A percentile compares a stretch with the other conserved stretches of the same genome.
Conservation (phyloP, 1,140 invertebrate genomes). For the Drosophila bifasciata region DNA sequence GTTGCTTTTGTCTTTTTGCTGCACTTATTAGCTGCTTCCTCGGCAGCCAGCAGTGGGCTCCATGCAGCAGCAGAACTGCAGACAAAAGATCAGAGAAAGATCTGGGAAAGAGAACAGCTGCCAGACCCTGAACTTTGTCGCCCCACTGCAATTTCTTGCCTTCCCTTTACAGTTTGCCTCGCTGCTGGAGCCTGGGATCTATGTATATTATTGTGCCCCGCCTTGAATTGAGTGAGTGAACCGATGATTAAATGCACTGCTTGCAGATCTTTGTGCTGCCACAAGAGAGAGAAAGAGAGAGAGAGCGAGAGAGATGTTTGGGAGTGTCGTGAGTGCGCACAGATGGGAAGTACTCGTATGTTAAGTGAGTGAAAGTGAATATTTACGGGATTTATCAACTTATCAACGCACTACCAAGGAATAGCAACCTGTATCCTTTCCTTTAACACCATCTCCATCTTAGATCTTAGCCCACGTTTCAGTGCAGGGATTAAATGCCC, state of each 20-base stretch:
- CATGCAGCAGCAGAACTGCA: constrained; percentile 12
- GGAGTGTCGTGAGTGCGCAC: background rate
- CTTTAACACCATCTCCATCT: too few relatives aligned
- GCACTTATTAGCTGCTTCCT: constrained; percentile 76
- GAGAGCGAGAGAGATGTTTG: constrained; percentile 3
- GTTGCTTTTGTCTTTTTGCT: constrained; percentile 49
- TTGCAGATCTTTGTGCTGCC: constrained; percentile 2
- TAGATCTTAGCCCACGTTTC: too few relatives aligned
- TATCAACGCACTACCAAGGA: too few relatives aligned
- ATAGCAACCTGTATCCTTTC: too few relatives aligned
- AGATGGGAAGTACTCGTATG: too few relatives aligned
- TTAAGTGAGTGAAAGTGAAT: too few relatives aligned
- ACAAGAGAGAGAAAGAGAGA: constrained; percentile 1
- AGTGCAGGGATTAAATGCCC: too few relatives aligned
- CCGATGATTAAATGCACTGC: constrained; percentile 60
- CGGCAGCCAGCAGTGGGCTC: constrained; percentile 15
- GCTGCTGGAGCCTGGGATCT: constrained; percentile 20
- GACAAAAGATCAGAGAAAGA: constrained; percentile 47
- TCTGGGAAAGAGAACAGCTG: constrained; percentile 50
- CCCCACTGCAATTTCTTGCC: constrained; percentile 54
- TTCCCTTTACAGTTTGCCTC: constrained; percentile 31
- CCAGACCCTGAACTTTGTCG: constrained; percentile 72
- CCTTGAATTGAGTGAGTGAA: constrained; percentile 63
- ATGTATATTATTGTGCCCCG: constrained; percentile 5
- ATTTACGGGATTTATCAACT: too few relatives aligned